Evolutionary conservation across 1,140 invertebrate genomes (phyloP), one percentile per base, ranked within the genome.

Genomic region (Capitella teleta): DNA sequence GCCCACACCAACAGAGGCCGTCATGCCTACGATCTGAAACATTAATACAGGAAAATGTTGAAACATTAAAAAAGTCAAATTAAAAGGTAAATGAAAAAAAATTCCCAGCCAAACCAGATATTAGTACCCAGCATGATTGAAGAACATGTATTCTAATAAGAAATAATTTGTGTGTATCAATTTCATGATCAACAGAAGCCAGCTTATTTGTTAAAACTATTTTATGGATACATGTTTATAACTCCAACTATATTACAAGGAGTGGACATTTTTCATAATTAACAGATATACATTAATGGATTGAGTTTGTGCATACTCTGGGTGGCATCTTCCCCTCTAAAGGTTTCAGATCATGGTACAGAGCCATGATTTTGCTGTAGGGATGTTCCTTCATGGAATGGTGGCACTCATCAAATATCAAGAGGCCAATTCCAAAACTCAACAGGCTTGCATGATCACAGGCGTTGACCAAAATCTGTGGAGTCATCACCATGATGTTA

Each of bases 331-430:
- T 10, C 8, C n/a, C n/a, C 5, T 54, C 18, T 23, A 44, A 24
- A 14, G 36, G 28, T 57, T 64, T 66, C 30, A 47, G 51, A 34
- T 59, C 51, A 6, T 63, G 40, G 51, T 68, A 69, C 24, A 50
- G 52, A 26, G 55, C 49, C 62, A 68, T 67, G 1, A 70, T 50
- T 5, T 46, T 60, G 47, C 61, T 66, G 55, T 69, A 72, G 0
- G 67, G 60, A 41, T 66, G 62, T 8, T 61, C 58, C 34, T 67
- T 66, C 6, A 50, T 53, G 12, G 66, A 64, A 41, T 72, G 65
- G 43, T 73, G 70, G 51, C 69, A 73, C 47, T 73, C 70, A 45
- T 73, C 70, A 26, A 69, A 54, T n/a, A 69, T 56, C n/a, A 69
- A 37, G 26, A 69, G 50, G 6, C 57, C 49, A 46, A 68, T 59